Base-by-base conservation (phyloP, 2,888 invertebrate genomes). In the Caenorhabditis sulstoni region DNA sequence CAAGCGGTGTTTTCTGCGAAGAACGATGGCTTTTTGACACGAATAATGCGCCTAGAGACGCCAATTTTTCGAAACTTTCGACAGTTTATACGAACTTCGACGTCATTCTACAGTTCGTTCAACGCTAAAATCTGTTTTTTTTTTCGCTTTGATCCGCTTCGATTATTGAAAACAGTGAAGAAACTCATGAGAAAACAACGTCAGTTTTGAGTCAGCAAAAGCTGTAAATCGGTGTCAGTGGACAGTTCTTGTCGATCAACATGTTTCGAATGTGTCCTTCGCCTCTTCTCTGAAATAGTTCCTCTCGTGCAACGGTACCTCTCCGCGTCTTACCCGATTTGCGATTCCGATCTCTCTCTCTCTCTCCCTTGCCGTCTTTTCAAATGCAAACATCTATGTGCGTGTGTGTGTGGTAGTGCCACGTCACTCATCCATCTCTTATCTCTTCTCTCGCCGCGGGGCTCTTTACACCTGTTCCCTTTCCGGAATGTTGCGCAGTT, bases 391-490 rank as follows among this genome's bases (percentile, higher is more conserved):
- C 52, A 57, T 16, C 23, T 37, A 18, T 35, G 5, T 7, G 20
- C 47, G 1, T 58, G 22, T 49, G 45, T 55, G 44, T 47, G 47
- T 53, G 59, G 59, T 59, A 59, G 52, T 49, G 55, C 71, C 71
- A 61, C 70, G 55, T 70, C 61, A 53, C 52, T 44, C 61, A 57
- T 73, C 71, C 44, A 47, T 73, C 73, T 64, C 20, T 58, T 64
- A 64, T 73, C 64, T 64, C 71, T 23, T 23, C 44, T 23, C 3
- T n/a, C 20, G n/a, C 5, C 57, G 20, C 39, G n/a, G 20, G 58
- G 64, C 73, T 58, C 73, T 73, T 73, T 35, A 73, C 73, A 73
- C 73, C 73, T 73, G 73, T 73, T 73, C 73, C 58, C 58, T 58
- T 73, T 73, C 64, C 73, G 73, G 73, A 73, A 62, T 71, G 52